These are phyloP conservation scores for Anodontia alba DNA, from an alignment of 2,888 invertebrate genomes.

Conservation along the genomic window DNA sequence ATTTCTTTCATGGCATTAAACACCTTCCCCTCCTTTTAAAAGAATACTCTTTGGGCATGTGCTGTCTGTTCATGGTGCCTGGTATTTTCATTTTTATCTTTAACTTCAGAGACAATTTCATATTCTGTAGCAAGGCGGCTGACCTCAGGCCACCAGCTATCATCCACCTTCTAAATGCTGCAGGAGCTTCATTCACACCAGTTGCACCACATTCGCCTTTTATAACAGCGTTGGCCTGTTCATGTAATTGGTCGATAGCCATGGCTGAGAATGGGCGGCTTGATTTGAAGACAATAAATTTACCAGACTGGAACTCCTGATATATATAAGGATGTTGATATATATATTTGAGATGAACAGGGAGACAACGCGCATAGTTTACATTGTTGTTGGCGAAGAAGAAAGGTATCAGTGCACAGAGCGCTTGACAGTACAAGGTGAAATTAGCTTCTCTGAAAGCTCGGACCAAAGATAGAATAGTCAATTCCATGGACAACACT, in stretches of 20 bases:
- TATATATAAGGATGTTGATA: conserved; percentile 51
- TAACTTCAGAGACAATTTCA: too few species aligned
- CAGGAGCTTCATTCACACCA: conserved; percentile 62
- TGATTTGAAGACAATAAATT: conserved; percentile 64
- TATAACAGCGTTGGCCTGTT: conserved; percentile 67
- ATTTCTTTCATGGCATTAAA: conserved; percentile 23
- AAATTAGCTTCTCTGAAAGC: conserved; percentile 22
- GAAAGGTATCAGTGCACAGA: conserved; percentile 49
- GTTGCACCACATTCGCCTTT: conserved; percentile 69
- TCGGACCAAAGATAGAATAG: background rate
- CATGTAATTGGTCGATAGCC: conserved; percentile 67
- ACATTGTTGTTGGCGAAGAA: conserved; percentile 61
- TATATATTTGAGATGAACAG: conserved; percentile 61
- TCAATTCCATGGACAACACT: too few species aligned
- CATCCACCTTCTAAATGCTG: conserved; percentile 68
- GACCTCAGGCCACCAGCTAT: conserved; percentile 64
- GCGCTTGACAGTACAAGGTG: conserved; percentile 10
- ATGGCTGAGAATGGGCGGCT: conserved; percentile 51
- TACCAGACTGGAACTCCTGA: conserved; percentile 56
- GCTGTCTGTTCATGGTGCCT: conserved; percentile 24
- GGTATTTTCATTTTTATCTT: background rate
- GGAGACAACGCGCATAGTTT: conserved; percentile 22
- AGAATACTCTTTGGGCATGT: background rate
- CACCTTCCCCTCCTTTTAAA: conserved; percentile 14
- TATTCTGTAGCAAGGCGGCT: conserved; percentile 38